Conservation (phyloP, 2,113 vertebrate species). For the Dromiciops gliroides region DNA sequence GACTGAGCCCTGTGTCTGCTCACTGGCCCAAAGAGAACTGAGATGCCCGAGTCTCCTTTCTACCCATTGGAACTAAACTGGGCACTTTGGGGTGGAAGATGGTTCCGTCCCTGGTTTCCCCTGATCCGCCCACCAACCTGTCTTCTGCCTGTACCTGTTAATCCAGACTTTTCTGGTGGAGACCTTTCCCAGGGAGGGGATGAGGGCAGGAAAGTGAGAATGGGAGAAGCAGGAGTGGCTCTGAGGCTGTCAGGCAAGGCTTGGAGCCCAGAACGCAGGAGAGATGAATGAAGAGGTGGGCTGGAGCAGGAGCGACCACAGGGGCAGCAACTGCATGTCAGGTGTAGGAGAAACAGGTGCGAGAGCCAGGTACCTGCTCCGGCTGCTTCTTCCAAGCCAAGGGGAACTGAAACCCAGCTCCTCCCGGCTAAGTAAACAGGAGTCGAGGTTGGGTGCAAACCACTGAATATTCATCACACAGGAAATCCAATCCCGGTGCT, state of each 20-base stretch:
- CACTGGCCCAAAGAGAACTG: slow-evolving; percentile 6
- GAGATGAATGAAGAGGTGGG: slow-evolving; percentile 15
- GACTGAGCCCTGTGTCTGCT: not conserved
- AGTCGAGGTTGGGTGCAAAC: slow-evolving; percentile 75
- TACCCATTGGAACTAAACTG: not conserved
- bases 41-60: not conserved
- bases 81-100: not conserved
- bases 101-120: slow-evolving; percentile 28
- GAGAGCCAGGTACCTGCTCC: slow-evolving; percentile 49
- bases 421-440: slow-evolving; percentile 82
- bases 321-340: slow-evolving; percentile 67
- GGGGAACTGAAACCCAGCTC: slow-evolving; percentile 84
- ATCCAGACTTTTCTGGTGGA: slow-evolving; percentile 39
- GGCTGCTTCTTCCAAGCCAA: slow-evolving; percentile 70
- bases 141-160: slow-evolving; percentile 77
- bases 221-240: slow-evolving; percentile 44
- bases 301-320: not conserved
- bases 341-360: slow-evolving; percentile 74
- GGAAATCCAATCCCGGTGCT: slow-evolving; percentile 62
- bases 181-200: slow-evolving; percentile 61
- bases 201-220: slow-evolving; percentile 1
- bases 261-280: slow-evolving; percentile 1
- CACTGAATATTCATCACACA: slow-evolving; percentile 84
- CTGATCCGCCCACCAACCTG: slow-evolving; percentile 53
- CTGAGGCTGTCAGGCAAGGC: slow-evolving; percentile 50